Evolutionary conservation across 2,888 invertebrate genomes (phyloP).

Genomic region (Troides helena): DNA sequence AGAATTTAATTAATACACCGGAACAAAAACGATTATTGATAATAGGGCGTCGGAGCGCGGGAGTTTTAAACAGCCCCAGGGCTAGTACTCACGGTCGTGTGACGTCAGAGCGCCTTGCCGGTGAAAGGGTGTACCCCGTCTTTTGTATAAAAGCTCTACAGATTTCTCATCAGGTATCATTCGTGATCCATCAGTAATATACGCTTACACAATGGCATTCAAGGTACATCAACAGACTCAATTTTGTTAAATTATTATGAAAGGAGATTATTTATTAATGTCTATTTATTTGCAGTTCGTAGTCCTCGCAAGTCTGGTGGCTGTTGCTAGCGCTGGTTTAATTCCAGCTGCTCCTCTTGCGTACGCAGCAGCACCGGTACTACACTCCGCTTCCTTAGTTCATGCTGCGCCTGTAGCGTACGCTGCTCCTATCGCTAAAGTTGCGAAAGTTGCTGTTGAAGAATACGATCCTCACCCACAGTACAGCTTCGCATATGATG

Average conservation of each 20-base stretch:
- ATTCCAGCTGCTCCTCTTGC: conserved; percentile 25
- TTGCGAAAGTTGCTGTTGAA: conserved; percentile 42
- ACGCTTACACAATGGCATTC: conserved; percentile 70
- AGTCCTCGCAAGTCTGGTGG: conserved; percentile 51
- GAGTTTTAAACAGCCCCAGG: conserved; percentile 48
- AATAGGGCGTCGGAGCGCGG: conserved; percentile 14
- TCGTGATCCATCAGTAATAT: conserved; percentile 61
- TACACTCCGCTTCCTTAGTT: conserved; percentile 46
- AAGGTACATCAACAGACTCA: conserved; percentile 53
- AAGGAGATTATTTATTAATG: not conserved
- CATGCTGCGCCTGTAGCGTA: conserved; percentile 42
- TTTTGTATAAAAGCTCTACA: conserved; percentile 66
- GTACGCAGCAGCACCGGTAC: conserved; percentile 43
- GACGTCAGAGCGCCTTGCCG: conserved; percentile 48
- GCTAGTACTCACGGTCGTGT: conserved; percentile 60
- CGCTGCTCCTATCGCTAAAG: conserved; percentile 57
- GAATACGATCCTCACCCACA: conserved; percentile 53
- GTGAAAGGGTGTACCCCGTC: conserved; percentile 75
- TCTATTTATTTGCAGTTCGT: conserved; percentile 51
- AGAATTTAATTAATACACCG: not conserved
- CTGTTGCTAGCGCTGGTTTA: conserved; percentile 52
- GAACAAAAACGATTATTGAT: conserved; percentile 5
- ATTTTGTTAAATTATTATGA: conserved; percentile 1
- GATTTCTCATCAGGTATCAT: conserved; percentile 63
- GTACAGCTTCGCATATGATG: conserved; percentile 80